Evolutionary conservation across 2,888 invertebrate genomes (phyloP), one percentile per base, ranked within the genome.

Genomic region (Gastracanthus pulcherrimus): DNA sequence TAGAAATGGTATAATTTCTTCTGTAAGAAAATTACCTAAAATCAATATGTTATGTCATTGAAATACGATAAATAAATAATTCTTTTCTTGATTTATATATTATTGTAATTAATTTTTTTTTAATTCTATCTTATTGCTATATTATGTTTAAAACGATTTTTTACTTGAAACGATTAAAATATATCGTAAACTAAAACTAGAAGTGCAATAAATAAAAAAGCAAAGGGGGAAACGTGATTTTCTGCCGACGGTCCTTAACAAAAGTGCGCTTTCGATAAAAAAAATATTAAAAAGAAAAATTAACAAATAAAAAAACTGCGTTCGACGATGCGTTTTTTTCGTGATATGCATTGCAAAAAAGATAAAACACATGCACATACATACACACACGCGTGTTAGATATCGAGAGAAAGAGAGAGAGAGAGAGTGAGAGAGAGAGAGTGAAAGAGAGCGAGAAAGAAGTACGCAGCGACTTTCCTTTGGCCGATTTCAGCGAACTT

Each of bases 191-290:
- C 48, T 51, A 74, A 80, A 60, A n/a, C n/a, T n/a, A n/a, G 64
- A 67, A 64, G 69, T 75, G 60, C 76, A 64, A 71, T 66, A 71
- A 58, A 71, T 48, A 36, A 45, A 45, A n/a, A 19, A 19, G n/a
- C 13, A n/a, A 3, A 62, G 19, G 11, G 9, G 51, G 29, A 71
- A 36, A 75, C 16, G 48, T 45, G 34, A 48, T 36, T 72, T 69
- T 74, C 81, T 62, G 76, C 16, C 69, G 72, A 69, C 81, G 81
- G 74, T 74, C 72, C 72, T 77, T 51, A 62, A 66, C 58, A 62
- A 58, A 31, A 55, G 23, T 76, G 71, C 62, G 66, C 48, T 31
- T 71, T 70, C 51, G 19, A 55, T 66, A 26, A 76, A 81, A 71
- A 58, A 71, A 9, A 62, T 64, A 9, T 55, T 19, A 51, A 51